A percentile compares a stretch with the other conserved stretches of the same genome.
Conservation (phyloP, 2,888 invertebrate genomes). For the Drosophila picticornis region DNA sequence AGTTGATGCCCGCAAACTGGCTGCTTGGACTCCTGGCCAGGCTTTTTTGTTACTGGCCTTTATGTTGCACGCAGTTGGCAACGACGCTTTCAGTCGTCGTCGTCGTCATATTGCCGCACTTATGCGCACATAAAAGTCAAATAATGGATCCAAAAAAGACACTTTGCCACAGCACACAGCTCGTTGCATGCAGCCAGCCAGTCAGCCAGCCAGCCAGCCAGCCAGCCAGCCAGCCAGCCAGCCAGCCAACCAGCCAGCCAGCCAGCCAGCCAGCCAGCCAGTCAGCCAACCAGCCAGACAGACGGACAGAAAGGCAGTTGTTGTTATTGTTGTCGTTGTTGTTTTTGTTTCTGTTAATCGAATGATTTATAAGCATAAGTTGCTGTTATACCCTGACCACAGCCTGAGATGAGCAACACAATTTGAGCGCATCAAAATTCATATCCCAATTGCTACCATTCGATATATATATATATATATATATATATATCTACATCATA, state of each 20-base stretch:
- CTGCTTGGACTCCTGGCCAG: constrained; percentile 35
- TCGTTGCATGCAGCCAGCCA: constrained; percentile 57
- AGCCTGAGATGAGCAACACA: constrained; percentile 29
- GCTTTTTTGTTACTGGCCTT: constrained; percentile 16
- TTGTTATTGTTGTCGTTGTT: constrained; percentile 11
- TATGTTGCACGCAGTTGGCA: constrained; percentile 35
- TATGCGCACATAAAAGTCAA: constrained; percentile 82
- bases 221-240: not conserved
- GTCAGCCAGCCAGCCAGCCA: constrained; percentile 4
- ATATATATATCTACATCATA: not conserved
- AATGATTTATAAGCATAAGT: constrained; percentile 69
- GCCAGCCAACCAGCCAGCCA: constrained; percentile 21
- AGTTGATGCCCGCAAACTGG: constrained; percentile 32
- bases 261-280: constrained; percentile 4
- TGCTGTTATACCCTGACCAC: constrained; percentile 42
- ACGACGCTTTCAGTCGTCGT: constrained; percentile 26
- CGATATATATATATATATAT: not conserved
- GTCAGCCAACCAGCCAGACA: not conserved
- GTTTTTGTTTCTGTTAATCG: constrained; percentile 50
- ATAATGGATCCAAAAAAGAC: constrained; percentile 81
- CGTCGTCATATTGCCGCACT: constrained; percentile 79
- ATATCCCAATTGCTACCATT: not conserved
- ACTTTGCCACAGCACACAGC: constrained; percentile 66
- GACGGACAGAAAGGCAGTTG: constrained; percentile 28
- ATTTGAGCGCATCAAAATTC: constrained; percentile 10